Evolutionary conservation across 2,888 invertebrate species (phyloP), one percentile per base, ranked within the genome.

Genomic region (Epirrita christyi): DNA sequence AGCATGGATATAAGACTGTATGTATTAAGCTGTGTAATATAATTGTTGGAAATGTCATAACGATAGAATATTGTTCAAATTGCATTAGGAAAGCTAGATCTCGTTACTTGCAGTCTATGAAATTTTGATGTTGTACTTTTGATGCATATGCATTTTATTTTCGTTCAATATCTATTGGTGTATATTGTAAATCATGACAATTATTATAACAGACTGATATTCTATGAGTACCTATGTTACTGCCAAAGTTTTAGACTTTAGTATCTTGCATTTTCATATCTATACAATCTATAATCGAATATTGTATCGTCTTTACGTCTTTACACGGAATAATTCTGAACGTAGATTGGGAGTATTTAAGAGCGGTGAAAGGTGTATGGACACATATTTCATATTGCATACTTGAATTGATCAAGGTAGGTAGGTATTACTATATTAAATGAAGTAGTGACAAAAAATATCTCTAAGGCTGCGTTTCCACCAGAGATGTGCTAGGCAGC

Each of bases 231-330:
- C 85, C 83, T 87, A 80, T 72, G 75, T 75, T 78, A 84, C 85
- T 86, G 83, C 89, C 89, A 89, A 89, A 89, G 89, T 80, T 80
- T 83, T 86, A 87, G 85, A 79, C 70, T 73, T 82, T 81, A 67
- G 61, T 66, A 60, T 58, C 36, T 44, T 55, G 49, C 51, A 61
- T 61, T 61, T 62, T 59, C 44, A 46, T 54, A 51, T 51, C 15
- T 48, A 54, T 57, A 54, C 46, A 59, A 40, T 49, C 34, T 49
- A 34, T 42, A 14, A 52, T 46, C 46, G 34, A 55, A 49, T 58
- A 48, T 47, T 48, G 44, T 41, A 44, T 48, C 40, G 43, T 46
- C 38, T n/a, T n/a, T n/a, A n/a, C n/a, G n/a, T n/a, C n/a, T 34
- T 40, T 38, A 45, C 46, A 36, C 42, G 41, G 46, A 32, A 49